Evolutionary conservation across 2,888 invertebrate species (phyloP), one percentile per base, ranked within the genome.

Genomic region (Girardia tigrina): DNA sequence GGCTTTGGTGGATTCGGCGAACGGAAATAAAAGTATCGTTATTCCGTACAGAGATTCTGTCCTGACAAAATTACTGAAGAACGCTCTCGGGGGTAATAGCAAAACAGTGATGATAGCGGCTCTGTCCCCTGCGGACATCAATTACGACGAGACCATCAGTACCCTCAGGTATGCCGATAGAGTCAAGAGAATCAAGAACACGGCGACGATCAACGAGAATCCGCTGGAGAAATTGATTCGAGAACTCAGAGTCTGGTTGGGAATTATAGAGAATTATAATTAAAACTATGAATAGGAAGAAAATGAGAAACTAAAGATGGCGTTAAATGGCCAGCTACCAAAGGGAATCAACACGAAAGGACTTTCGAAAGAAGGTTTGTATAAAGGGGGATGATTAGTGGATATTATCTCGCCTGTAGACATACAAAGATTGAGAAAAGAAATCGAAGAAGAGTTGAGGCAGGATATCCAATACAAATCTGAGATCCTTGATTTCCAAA

Each of bases 1-100:
- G 83, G 84, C 84, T 14, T 78, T 84, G 77, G 84, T 84, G 72
- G 84, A 84, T 69, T 78, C 80, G 69, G 83, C 84, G 0, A 80
- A 79, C 77, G 84, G 84, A 2, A 84, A 83, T 78, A 84, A 83
- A 79, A 84, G 84, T 73, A 79, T 82, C 0, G 77, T 83, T 76
- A 78, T 84, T 76, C 84, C 84, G 0, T 84, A 84, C 79, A 79
- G 84, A 79, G 84, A 84, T 69, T 84, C 84, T 2, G 81, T 82
- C 1, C 80, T 84, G 14, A 84, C 84, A 14, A 84, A 84, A 79
- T 80, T 84, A 8, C 79, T 84, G 71, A 83, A 84, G 79, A 84
- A 84, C 79, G 84, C 84, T 27, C 80, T 84, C 12, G 84, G 84
- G 75, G 84, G 84, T 27, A 84, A 84, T 81, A 84, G 84, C 83